A percentile compares a stretch with the other conserved stretches of the same genome.
Conservation (phyloP, 2,888 invertebrate species). For the Fissipunctia ypsillon region DNA sequence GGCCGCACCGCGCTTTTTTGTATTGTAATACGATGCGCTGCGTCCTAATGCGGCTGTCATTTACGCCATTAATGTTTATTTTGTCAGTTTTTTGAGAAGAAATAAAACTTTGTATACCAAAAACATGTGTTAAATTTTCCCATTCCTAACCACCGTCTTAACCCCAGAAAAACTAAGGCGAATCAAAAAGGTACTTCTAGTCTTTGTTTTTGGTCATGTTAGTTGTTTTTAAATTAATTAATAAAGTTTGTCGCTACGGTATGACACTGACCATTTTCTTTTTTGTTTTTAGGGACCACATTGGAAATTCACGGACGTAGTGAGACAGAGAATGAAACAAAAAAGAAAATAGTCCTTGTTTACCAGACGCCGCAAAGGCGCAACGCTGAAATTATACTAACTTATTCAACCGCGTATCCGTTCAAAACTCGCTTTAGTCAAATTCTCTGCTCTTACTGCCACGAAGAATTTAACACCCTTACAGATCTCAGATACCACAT, state of each 20-base stretch:
- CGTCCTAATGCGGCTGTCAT: not conserved
- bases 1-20: not conserved
- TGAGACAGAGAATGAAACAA: conserved; percentile 80
- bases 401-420: conserved; percentile 84
- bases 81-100: conserved; percentile 3
- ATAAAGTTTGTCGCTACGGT: conserved; percentile 66
- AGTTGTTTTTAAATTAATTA: conserved; percentile 46
- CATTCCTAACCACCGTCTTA: not conserved
- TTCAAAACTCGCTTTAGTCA: conserved; percentile 87
- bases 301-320: conserved; percentile 86
- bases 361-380: conserved; percentile 86
- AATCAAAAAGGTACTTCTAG: conserved; percentile 21
- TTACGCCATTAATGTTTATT: not conserved
- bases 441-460: conserved; percentile 86
- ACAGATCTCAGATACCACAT: conserved; percentile 81
- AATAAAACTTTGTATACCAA: conserved; percentile 37
- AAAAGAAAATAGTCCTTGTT: conserved; percentile 87
- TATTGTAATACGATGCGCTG: not conserved
- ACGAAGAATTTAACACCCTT: conserved; percentile 81
- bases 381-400: conserved; percentile 86
- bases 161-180: not conserved
- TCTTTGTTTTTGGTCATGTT: conserved; percentile 52
- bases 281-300: conserved; percentile 88
- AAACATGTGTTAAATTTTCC: not conserved
- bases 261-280: conserved; percentile 86